Evolutionary conservation across 2,113 vertebrate genomes (phyloP).

Genomic region (Eclectus roratus): DNA sequence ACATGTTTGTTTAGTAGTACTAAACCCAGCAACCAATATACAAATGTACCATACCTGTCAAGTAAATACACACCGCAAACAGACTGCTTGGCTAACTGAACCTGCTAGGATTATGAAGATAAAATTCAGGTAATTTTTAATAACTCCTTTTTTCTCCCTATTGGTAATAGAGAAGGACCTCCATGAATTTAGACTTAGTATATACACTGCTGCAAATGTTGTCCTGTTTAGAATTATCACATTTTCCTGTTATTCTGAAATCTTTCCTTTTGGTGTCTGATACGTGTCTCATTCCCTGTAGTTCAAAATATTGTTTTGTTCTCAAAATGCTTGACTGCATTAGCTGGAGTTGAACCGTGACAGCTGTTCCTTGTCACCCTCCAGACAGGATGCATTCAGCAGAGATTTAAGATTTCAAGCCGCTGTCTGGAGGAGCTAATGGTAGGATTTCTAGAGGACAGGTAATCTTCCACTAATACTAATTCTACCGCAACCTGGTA

Average conservation of each 20-base stretch:
- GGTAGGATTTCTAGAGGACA: conserved; percentile 30
- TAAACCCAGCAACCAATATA: neutral
- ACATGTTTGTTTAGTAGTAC: neutral
- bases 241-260: neutral
- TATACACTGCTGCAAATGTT: neutral
- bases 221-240: neutral
- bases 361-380: conserved; percentile 45
- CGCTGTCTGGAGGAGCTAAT: neutral
- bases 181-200: neutral
- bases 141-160: neutral
- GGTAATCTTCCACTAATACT: conserved; percentile 19
- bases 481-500: neutral
- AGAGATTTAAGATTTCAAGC: neutral
- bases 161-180: neutral
- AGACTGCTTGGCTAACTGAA: neutral
- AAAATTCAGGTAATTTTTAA: neutral
- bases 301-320: neutral
- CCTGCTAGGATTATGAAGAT: neutral
- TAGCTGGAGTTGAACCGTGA: neutral
- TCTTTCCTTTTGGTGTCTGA: neutral
- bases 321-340: neutral
- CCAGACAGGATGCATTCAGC: neutral
- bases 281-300: neutral
- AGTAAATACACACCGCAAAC: neutral
- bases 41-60: neutral